Evolutionary conservation across 2,888 invertebrate genomes (phyloP).

Genomic region (Xestia rhomboidea): DNA sequence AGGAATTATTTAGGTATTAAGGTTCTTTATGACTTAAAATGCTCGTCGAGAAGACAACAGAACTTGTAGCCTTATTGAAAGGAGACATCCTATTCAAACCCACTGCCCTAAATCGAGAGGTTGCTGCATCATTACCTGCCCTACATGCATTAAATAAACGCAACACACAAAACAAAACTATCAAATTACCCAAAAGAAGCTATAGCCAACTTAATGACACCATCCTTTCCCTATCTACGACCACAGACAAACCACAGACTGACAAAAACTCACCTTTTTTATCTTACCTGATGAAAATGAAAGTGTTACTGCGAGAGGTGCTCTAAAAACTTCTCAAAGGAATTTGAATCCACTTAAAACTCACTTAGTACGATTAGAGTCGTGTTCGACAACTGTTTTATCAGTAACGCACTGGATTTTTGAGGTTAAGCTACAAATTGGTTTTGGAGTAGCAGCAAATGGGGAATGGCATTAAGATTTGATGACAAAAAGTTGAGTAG

Average conservation of each 20-base stretch:
- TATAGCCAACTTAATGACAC: conserved; percentile 47
- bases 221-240: conserved; percentile 63
- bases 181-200: conserved; percentile 49
- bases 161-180: conserved; percentile 36
- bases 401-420: conserved; percentile 48
- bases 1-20: too few species aligned
- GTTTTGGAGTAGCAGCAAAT: conserved; percentile 30
- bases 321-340: conserved; percentile 65
- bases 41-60: too few species aligned
- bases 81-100: too few species aligned
- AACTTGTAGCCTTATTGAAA: too few species aligned
- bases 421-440: conserved; percentile 60
- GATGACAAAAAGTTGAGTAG: neutral
- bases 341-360: conserved; percentile 71
- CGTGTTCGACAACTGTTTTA: conserved; percentile 60
- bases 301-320: conserved; percentile 62
- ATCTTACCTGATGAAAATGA: conserved; percentile 68
- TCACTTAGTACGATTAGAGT: conserved; percentile 66
- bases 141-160: neutral
- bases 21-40: too few species aligned
- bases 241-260: conserved; percentile 56
- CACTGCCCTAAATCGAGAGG: neutral
- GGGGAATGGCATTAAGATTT: conserved; percentile 12
- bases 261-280: conserved; percentile 63
- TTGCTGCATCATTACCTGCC: conserved; percentile 7